Evolutionary conservation across 2,113 vertebrate genomes (phyloP).

Genomic region (Malurus melanocephalus): DNA sequence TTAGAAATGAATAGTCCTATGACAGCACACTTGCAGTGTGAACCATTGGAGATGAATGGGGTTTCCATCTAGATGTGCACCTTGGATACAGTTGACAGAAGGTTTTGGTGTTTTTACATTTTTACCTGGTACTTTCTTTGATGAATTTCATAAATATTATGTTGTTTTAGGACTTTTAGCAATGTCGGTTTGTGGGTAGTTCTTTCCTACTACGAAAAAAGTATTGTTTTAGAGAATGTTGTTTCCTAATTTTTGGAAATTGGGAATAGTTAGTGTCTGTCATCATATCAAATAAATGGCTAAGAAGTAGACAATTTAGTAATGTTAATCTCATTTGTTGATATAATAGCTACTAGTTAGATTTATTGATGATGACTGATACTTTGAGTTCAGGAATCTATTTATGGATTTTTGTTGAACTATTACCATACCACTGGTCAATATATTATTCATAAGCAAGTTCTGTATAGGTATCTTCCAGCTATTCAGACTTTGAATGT

Average conservation of each 20-base stretch:
- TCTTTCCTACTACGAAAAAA: not conserved
- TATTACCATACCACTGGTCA: not conserved
- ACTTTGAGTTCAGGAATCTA: constrained; percentile 35
- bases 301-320: not conserved
- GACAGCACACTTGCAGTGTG: not conserved
- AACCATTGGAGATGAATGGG: not conserved
- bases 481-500: not conserved
- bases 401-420: constrained; percentile 16
- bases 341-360: not conserved
- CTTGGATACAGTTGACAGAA: not conserved
- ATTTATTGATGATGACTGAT: not conserved
- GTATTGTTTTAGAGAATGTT: not conserved
- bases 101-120: not conserved
- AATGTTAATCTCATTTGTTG: not conserved
- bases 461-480: not conserved
- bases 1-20: not conserved
- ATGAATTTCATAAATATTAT: not conserved
- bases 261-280: not conserved
- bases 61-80: not conserved
- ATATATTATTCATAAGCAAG: not conserved
- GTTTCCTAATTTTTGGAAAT: not conserved
- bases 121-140: not conserved
- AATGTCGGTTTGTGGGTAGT: not conserved
- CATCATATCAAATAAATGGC: not conserved
- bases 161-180: not conserved